A percentile compares a stretch with the other conserved stretches of the same genome.
phyloP scores from a whole-genome alignment of 2,888 invertebrate genomes.

The Formica aserva region DNA sequence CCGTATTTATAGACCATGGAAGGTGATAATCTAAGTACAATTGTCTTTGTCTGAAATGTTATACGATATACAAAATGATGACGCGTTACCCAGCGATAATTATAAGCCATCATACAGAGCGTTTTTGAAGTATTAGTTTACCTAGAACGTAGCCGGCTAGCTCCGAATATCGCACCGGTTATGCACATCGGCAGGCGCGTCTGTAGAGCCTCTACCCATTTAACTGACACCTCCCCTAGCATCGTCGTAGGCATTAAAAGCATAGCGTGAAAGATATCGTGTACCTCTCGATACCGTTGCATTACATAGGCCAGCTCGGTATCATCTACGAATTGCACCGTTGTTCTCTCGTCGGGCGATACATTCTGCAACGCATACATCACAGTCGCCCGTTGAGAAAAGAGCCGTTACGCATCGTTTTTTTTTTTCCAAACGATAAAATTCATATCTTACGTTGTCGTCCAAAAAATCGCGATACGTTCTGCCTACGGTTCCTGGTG shows the following conservation, averaged over 20 bases:
- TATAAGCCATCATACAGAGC: neutral
- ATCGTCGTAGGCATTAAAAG: constrained; percentile 97
- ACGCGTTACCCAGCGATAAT: neutral
- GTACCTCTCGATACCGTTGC: constrained; percentile 98
- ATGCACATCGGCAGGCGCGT: constrained; percentile 98
- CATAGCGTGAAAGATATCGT: constrained; percentile 97
- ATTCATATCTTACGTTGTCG: constrained; percentile 88
- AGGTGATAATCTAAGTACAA: constrained; percentile 92
- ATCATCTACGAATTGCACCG: constrained; percentile 97
- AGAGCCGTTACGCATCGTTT: neutral
- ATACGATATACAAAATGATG: neutral
- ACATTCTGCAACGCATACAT: constrained; percentile 89
- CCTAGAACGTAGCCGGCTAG: constrained; percentile 94
- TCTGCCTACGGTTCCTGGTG: constrained; percentile 94
- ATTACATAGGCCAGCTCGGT: constrained; percentile 97
- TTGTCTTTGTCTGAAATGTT: constrained; percentile 89
- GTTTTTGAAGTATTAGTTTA: constrained; percentile 78
- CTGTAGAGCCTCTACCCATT: constrained; percentile 99
- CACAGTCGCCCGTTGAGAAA: constrained; percentile 8
- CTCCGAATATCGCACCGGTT: constrained; percentile 96
- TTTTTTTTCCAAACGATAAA: neutral
- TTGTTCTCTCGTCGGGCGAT: constrained; percentile 95
- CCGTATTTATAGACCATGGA: constrained; percentile 95
- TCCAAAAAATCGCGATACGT: constrained; percentile 94
- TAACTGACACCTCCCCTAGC: constrained; percentile 96